phyloP scores from a whole-genome alignment of 2,113 vertebrate genomes.

The Coregonus clupeaformis region DNA sequence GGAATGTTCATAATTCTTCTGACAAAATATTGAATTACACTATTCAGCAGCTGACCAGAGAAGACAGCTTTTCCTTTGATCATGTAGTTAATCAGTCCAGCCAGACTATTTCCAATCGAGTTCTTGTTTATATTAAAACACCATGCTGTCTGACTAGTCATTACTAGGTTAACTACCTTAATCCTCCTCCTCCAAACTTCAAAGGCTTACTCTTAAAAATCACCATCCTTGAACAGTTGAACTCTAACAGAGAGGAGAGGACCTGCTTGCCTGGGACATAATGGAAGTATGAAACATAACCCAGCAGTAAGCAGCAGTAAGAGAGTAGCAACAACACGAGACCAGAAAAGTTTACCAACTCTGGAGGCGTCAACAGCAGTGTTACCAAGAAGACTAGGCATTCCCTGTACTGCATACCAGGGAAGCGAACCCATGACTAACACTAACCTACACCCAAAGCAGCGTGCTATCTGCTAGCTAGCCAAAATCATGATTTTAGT shows the following conservation, averaged over 20 bases:
- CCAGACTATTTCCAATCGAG: not conserved
- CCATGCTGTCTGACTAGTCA: constrained; percentile 5
- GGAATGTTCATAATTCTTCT: no score
- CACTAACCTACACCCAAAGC: no score
- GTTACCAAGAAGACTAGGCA: not conserved
- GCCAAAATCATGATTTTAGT: no score
- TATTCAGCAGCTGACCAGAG: not conserved
- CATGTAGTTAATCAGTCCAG: not conserved
- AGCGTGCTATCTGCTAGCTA: no score
- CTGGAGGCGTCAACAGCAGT: constrained; percentile 7
- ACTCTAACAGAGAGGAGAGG: constrained; percentile 21
- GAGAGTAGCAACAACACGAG: constrained; percentile 32
- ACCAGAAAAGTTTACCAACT: constrained; percentile 8
- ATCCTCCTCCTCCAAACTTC: constrained; percentile 29
- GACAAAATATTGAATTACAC: no score
- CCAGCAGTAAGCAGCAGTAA: constrained; percentile 17
- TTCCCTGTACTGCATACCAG: no score
- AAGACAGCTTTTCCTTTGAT: not conserved
- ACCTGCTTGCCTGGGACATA: not conserved
- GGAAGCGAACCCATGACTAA: no score
- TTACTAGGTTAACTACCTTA: constrained; percentile 33
- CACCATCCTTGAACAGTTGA: constrained; percentile 17
- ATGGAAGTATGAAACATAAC: constrained; percentile 38
- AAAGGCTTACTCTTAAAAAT: constrained; percentile 28
- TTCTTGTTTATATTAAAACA: constrained; percentile 44